phyloP scores from a whole-genome alignment of 2,113 vertebrate genomes.

The Alligator sinensis region DNA sequence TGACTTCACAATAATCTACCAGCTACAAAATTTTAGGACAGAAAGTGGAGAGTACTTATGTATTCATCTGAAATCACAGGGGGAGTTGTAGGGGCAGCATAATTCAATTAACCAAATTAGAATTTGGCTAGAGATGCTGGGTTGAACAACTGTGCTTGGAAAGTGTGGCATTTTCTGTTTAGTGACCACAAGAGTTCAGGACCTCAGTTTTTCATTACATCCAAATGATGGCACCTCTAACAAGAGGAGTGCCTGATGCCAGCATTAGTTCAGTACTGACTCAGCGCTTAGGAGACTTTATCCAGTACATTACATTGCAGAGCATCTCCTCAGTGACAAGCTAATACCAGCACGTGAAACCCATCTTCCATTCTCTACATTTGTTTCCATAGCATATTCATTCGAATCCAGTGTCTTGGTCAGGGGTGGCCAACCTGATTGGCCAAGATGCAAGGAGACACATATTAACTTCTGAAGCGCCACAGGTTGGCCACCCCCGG shows the following conservation, averaged over 20 bases:
- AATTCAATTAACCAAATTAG: conserved; percentile 13
- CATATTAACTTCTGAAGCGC: too few species aligned
- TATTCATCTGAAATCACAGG: not conserved
- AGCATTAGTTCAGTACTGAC: conserved; percentile 11
- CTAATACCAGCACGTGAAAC: not conserved
- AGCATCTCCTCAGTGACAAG: not conserved
- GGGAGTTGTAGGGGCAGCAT: not conserved
- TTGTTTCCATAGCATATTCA: conserved; percentile 2
- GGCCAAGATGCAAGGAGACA: too few species aligned
- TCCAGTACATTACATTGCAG: conserved; percentile 20
- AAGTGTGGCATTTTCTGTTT: conserved; percentile 40
- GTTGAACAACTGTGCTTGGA: conserved; percentile 27
- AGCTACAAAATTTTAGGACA: not conserved
- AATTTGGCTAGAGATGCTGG: not conserved
- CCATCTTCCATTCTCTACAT: not conserved
- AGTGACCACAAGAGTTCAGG: conserved; percentile 71
- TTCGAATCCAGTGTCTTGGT: too few species aligned
- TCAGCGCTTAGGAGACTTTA: conserved; percentile 18
- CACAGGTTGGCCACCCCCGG: not conserved
- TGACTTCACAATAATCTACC: too few species aligned
- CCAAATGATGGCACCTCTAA: conserved; percentile 9
- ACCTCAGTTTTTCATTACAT: conserved; percentile 29
- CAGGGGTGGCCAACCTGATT: too few species aligned
- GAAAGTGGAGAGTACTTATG: not conserved
- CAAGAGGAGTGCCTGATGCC: not conserved